Percentiles rank a stretch among this genome's conserved stretches.
Conservation (phyloP, 2,113 vertebrate genomes). For the Lepisosteus oculatus region DNA sequence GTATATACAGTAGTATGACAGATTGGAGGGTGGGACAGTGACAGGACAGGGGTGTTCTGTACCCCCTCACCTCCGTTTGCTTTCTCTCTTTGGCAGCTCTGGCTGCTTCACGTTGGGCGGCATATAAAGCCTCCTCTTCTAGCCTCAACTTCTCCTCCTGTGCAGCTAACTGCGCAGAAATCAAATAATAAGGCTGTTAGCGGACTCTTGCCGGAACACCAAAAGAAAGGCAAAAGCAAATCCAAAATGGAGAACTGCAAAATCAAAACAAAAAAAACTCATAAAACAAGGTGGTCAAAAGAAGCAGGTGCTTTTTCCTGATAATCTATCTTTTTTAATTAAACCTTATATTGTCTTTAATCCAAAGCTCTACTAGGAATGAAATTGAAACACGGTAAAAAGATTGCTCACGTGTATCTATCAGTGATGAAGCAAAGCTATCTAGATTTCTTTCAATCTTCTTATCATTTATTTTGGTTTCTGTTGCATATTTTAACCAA, state of each 20-base stretch:
- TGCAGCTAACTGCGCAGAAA: constrained; percentile 96
- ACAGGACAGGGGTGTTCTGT: constrained; percentile 56
- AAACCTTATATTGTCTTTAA: too few relatives aligned
- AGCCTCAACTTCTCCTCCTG: constrained; percentile 98
- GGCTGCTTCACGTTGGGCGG: constrained; percentile 90
- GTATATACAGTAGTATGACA: background rate
- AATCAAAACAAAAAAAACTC: constrained; percentile 29
- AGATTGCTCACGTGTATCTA: too few relatives aligned
- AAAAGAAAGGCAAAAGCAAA: constrained; percentile 43
- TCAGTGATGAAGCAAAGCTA: too few relatives aligned
- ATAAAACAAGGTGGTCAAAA: constrained; percentile 30
- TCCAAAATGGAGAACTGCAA: constrained; percentile 50
- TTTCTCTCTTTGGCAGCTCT: constrained; percentile 91
- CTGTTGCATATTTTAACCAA: too few relatives aligned
- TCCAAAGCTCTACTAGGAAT: too few relatives aligned
- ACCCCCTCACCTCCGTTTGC: constrained; percentile 94
- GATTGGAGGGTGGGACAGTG: constrained; percentile 1
- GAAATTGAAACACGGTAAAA: too few relatives aligned
- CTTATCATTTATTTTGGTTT: too few relatives aligned
- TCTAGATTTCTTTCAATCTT: too few relatives aligned
- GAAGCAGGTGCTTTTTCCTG: too few relatives aligned
- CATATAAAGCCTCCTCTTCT: constrained; percentile 98
- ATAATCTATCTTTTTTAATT: too few relatives aligned
- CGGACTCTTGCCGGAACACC: constrained; percentile 71
- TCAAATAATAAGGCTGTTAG: constrained; percentile 82